Evolutionary conservation across 2,113 vertebrate species (phyloP).

Genomic region (Triplophysa siluroides): DNA sequence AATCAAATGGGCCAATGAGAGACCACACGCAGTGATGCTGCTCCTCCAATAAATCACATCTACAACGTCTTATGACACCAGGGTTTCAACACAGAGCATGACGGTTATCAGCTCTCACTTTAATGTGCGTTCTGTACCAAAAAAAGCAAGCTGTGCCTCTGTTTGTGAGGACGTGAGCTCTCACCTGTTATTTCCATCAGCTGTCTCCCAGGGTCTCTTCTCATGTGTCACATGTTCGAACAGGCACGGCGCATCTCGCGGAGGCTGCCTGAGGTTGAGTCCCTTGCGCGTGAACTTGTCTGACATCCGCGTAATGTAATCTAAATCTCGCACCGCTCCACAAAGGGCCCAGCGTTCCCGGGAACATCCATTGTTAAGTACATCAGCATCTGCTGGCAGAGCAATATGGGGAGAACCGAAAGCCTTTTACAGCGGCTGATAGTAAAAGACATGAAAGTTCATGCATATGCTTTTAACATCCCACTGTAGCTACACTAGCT

Average conservation of each 20-base stretch:
- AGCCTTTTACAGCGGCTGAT: too few species aligned
- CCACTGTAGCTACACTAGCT: too few species aligned
- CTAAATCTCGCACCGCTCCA: slow-evolving; percentile 6
- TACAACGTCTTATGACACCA: slow-evolving; percentile 12
- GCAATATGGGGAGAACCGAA: neutral
- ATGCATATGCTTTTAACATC: neutral
- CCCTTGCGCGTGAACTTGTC: neutral
- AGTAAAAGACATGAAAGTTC: neutral
- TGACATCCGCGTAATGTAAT: slow-evolving; percentile 27
- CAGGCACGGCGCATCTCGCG: slow-evolving; percentile 18
- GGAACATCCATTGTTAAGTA: neutral
- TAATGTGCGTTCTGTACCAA: neutral
- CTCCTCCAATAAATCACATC: slow-evolving; percentile 12
- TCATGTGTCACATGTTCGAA: slow-evolving; percentile 10
- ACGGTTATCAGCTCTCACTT: neutral
- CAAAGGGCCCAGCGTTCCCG: neutral
- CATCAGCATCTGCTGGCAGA: neutral
- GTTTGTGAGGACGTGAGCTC: neutral
- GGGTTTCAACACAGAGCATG: neutral
- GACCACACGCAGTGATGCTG: slow-evolving; percentile 12
- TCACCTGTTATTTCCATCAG: slow-evolving; percentile 23
- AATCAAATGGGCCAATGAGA: neutral
- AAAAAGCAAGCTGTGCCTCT: slow-evolving; percentile 1
- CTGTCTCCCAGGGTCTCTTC: neutral
- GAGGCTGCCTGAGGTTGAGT: slow-evolving; percentile 12